Conservation (phyloP, 2,797 vertebrate genomes). For the Rhynchotus rufescens region DNA sequence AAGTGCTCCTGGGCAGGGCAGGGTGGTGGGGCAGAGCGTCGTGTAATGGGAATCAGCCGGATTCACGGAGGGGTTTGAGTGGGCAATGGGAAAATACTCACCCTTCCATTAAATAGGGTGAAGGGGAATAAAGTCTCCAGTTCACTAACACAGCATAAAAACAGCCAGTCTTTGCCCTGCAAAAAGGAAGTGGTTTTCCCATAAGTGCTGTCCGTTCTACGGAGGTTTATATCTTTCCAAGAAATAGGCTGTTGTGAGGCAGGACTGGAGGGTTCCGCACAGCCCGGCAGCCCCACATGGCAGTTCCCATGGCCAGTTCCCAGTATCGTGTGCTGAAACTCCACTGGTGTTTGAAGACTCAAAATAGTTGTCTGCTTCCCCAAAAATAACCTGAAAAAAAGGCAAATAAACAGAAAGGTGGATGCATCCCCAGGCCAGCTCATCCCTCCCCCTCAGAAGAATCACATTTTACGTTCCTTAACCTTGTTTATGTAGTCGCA, state of each 20-base stretch:
- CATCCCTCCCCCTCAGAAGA: not conserved
- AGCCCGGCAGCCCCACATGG: not conserved
- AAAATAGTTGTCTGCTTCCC: not conserved
- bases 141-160: not conserved
- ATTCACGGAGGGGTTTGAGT: not conserved
- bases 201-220: not conserved
- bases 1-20: not conserved
- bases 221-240: not conserved
- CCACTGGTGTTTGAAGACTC: not conserved
- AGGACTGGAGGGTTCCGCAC: not conserved
- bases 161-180: not conserved
- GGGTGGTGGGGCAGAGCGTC: not conserved
- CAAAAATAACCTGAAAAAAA: conserved; percentile 1
- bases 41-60: not conserved
- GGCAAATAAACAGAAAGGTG: not conserved
- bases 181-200: not conserved
- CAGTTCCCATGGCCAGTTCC: not conserved
- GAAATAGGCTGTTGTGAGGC: not conserved
- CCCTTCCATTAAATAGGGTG: not conserved
- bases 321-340: not conserved
- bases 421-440: not conserved
- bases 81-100: not conserved
- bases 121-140: not conserved
- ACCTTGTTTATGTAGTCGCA: conserved; percentile 34
- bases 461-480: conserved; percentile 32